Percentiles rank a stretch among this genome's conserved stretches.
These are phyloP conservation scores for Aphodius sticticus DNA, from an alignment of 2,888 invertebrate genomes.

Conservation along the genomic window DNA sequence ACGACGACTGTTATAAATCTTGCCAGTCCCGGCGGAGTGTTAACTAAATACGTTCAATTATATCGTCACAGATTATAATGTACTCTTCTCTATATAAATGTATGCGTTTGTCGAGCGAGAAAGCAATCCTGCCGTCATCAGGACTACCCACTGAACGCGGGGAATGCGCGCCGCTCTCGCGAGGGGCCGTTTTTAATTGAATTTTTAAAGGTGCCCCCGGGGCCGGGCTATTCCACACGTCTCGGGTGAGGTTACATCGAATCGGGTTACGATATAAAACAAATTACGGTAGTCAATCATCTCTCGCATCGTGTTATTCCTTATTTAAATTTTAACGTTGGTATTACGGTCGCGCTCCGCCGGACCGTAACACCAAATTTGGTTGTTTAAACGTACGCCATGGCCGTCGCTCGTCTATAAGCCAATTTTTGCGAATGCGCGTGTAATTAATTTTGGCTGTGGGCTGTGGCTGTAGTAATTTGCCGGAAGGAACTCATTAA, in stretches of 20 bases:
- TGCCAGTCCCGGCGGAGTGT: constrained; percentile 44
- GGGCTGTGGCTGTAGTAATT: too few species aligned
- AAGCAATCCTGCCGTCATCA: not conserved
- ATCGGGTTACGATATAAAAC: not conserved
- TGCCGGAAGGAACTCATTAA: too few species aligned
- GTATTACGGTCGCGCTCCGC: not conserved
- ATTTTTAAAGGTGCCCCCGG: constrained; percentile 23
- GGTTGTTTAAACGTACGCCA: too few species aligned
- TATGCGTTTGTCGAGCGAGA: not conserved
- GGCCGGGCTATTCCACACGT: not conserved
- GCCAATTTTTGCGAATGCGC: too few species aligned
- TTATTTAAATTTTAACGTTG: constrained; percentile 4
- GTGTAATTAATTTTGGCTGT: too few species aligned
- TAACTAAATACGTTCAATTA: constrained; percentile 39
- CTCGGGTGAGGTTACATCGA: not conserved
- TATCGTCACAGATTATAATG: constrained; percentile 15
- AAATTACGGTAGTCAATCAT: not conserved
- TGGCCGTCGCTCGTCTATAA: too few species aligned
- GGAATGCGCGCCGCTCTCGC: not conserved
- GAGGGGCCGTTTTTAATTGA: constrained; percentile 22
- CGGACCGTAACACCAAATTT: not conserved
- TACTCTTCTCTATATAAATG: not conserved
- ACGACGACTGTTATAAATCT: constrained; percentile 48
- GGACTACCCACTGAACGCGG: constrained; percentile 6
- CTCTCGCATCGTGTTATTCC: not conserved